Evolutionary conservation across 2,888 invertebrate species (phyloP), one percentile per base, ranked within the genome.

Genomic region (Mylabris sibirica): DNA sequence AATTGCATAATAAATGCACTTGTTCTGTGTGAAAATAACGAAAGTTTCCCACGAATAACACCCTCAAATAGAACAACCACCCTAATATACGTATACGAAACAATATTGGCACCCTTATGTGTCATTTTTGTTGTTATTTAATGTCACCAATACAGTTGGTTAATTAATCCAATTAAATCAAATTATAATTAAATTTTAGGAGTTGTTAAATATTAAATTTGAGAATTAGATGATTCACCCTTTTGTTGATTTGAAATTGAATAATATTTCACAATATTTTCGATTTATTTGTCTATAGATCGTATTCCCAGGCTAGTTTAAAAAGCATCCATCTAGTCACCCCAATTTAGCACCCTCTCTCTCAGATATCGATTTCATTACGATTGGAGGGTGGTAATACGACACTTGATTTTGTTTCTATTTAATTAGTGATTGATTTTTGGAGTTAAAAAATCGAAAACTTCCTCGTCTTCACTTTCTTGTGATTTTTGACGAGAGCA

Each of bases 241-340:
- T 20, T 49, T 49, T 3, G 49, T 49, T 49, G 20, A 49, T 49
- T 49, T 20, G 20, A 68, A 61, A 64, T 64, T 64, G 64, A 68
- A 68, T 64, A 67, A 64, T 41, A 64, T n/a, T n/a, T 64, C 49
- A 41, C 64, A 65, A 60, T 64, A 68, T 61, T 35, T 30, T 30
- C 30, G n/a, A 30, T 30, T 5, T 68, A 63, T 68, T 68, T 68
- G 65, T 49, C 59, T 24, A 62, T 63, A 63, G 63, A 63, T 63
- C 65, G 30, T 61, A 65, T 62, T 68, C 62, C 59, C 65, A 65
- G 59, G 63, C 49, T 63, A 60, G 44, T 67, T 63, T 67, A 63
- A 67, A 67, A 63, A 49, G 60, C 67, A 67, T 67, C 34, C 67
- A 67, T 67, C 63, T 63, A 38, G 6, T 68, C 61, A 68, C 68